Conservation (phyloP, 1,140 invertebrate species). For the Magallana gigas region DNA sequence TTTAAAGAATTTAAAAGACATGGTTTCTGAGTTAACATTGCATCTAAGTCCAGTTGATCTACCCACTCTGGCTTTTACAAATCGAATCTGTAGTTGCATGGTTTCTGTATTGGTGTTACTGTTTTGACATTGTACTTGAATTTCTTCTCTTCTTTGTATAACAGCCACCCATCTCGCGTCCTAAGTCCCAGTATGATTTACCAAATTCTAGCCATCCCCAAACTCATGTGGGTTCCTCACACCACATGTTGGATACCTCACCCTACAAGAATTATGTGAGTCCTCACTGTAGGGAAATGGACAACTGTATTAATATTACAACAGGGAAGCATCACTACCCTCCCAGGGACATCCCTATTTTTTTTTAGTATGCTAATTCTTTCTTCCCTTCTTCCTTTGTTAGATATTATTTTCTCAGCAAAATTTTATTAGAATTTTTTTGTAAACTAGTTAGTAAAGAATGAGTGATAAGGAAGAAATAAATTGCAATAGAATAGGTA, state of each 20-base stretch:
- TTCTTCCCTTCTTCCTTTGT: too few relatives aligned
- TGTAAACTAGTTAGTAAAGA: too few relatives aligned
- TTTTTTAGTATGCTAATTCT: too few relatives aligned
- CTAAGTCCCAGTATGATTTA: conserved; percentile 75
- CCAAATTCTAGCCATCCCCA: conserved; percentile 58
- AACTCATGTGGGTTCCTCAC: background rate
- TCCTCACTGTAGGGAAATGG: background rate
- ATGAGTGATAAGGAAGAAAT: too few relatives aligned
- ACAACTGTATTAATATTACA: background rate
- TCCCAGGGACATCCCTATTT: background rate
- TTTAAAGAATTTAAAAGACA: too few relatives aligned
- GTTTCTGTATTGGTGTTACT: background rate
- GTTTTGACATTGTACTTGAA: background rate
- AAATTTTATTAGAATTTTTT: too few relatives aligned
- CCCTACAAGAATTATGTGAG: conserved; percentile 29
- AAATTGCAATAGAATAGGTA: too few relatives aligned
- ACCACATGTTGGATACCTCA: background rate
- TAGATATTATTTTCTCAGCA: too few relatives aligned
- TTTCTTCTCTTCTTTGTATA: conserved; percentile 17
- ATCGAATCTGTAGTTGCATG: background rate
- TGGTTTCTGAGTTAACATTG: too few relatives aligned
- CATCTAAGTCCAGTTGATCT: background rate
- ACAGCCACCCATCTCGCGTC: conserved; percentile 58
- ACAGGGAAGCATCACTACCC: background rate
- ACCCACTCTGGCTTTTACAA: background rate